phyloP scores from a whole-genome alignment of 2,797 vertebrate genomes.

The Discoglossus pictus region DNA sequence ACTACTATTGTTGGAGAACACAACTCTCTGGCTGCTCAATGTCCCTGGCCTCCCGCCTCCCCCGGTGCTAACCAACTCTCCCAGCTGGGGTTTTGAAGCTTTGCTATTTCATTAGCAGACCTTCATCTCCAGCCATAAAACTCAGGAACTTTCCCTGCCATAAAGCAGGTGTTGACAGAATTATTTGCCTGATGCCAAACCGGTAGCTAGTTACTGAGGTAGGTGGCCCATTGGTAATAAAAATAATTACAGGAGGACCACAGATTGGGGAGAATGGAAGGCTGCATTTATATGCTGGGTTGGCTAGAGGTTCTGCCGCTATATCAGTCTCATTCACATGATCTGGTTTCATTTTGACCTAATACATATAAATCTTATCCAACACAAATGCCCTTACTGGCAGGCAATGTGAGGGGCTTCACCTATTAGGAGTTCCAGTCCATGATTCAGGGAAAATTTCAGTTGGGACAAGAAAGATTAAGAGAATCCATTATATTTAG shows the following conservation, averaged over 20 bases:
- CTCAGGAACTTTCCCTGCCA: slow-evolving; percentile 38
- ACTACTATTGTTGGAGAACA: not conserved
- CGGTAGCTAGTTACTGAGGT: slow-evolving; percentile 27
- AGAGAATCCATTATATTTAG: too few relatives aligned
- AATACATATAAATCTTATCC: slow-evolving; percentile 18
- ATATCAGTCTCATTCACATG: slow-evolving; percentile 15
- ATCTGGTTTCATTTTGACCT: slow-evolving; percentile 33
- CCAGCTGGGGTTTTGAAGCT: slow-evolving; percentile 35
- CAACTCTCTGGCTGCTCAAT: slow-evolving; percentile 6
- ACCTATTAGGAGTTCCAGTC: slow-evolving; percentile 8
- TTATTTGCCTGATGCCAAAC: slow-evolving; percentile 59
- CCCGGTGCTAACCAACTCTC: slow-evolving; percentile 15
- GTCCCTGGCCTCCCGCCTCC: not conserved
- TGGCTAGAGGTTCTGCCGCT: not conserved
- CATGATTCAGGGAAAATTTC: not conserved
- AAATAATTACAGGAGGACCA: slow-evolving; percentile 33
- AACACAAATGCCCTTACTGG: slow-evolving; percentile 25
- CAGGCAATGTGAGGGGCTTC: slow-evolving; percentile 16
- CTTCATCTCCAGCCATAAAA: not conserved
- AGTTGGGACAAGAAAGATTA: not conserved
- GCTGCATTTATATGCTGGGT: not conserved
- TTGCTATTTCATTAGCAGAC: slow-evolving; percentile 20
- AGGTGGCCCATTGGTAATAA: slow-evolving; percentile 41
- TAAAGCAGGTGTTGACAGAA: slow-evolving; percentile 64
- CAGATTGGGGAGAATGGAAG: not conserved